These are phyloP conservation scores for Lampris megalopsis DNA, from an alignment of 2,113 vertebrate genomes.

Conservation along the genomic window DNA sequence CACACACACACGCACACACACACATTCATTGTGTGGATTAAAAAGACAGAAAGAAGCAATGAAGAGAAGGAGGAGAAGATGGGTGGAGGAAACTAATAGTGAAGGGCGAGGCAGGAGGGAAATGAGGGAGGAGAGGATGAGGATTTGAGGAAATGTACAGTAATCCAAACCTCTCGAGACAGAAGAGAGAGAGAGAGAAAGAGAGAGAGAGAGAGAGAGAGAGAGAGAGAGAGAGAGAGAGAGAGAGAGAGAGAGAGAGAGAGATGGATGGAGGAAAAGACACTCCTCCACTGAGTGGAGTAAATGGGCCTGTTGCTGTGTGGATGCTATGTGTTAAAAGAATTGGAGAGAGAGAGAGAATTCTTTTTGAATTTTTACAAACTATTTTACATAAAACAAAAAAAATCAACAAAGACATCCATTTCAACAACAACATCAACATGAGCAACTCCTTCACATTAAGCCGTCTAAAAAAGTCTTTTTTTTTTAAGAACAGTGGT, in stretches of 20 bases:
- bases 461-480: too few relatives aligned
- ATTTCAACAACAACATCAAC: too few relatives aligned
- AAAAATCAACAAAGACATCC: too few relatives aligned
- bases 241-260: background rate
- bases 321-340: background rate
- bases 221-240: background rate
- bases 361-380: too few relatives aligned
- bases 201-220: background rate
- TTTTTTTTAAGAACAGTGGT: too few relatives aligned
- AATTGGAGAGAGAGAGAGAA: background rate
- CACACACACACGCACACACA: background rate
- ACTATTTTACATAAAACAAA: too few relatives aligned
- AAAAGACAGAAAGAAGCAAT: conserved; percentile 16
- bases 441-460: too few relatives aligned
- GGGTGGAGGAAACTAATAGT: background rate
- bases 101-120: conserved; percentile 14
- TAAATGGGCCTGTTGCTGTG: conserved; percentile 7
- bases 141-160: conserved; percentile 33
- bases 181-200: conserved; percentile 7
- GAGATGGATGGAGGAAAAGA: background rate
- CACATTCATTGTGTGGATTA: background rate
- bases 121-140: conserved; percentile 11
- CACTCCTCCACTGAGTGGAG: background rate
- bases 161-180: conserved; percentile 13
- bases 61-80: conserved; percentile 15